These are phyloP conservation scores for Odontocolon sp. DNA, from an alignment of 2,888 invertebrate genomes.

Conservation along the genomic window DNA sequence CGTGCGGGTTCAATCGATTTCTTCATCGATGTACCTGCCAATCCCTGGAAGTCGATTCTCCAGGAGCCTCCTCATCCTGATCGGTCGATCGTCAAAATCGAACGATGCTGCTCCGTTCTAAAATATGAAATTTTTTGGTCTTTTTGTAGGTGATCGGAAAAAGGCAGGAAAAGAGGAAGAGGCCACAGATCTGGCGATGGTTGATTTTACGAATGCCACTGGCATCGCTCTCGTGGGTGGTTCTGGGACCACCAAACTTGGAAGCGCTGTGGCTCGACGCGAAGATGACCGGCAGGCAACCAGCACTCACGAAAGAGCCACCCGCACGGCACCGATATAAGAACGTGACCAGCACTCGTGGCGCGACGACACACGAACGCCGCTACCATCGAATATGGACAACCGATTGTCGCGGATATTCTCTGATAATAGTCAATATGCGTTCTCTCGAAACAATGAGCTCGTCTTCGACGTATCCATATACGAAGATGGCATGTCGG, in stretches of 20 bases:
- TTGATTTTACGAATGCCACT: conserved; percentile 73
- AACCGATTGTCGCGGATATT: conserved; percentile 60
- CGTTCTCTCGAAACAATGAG: conserved; percentile 63
- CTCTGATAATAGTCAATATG: conserved; percentile 66
- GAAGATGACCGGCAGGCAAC: conserved; percentile 62
- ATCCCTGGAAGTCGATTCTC: conserved; percentile 28
- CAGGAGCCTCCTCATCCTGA: no score
- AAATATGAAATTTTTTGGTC: conserved; percentile 2
- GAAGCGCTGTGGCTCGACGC: conserved; percentile 54
- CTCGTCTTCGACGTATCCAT: conserved; percentile 51
- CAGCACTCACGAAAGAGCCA: conserved; percentile 58
- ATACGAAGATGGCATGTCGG: conserved; percentile 36
- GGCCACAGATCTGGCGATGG: background rate
- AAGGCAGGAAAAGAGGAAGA: conserved; percentile 11
- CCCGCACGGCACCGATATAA: conserved; percentile 53
- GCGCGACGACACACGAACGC: conserved; percentile 28
- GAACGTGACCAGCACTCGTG: conserved; percentile 59
- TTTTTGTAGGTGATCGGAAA: conserved; percentile 23
- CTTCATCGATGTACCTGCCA: conserved; percentile 54
- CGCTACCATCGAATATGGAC: conserved; percentile 59
- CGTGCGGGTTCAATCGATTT: conserved; percentile 60
- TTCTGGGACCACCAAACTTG: conserved; percentile 74
- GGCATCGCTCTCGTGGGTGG: conserved; percentile 74
- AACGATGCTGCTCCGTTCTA: conserved; percentile 14
- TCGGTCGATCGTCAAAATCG: conserved; percentile 21